Evolutionary conservation across 2,888 invertebrate genomes (phyloP).

Genomic region (Drosophila gaucha): DNA sequence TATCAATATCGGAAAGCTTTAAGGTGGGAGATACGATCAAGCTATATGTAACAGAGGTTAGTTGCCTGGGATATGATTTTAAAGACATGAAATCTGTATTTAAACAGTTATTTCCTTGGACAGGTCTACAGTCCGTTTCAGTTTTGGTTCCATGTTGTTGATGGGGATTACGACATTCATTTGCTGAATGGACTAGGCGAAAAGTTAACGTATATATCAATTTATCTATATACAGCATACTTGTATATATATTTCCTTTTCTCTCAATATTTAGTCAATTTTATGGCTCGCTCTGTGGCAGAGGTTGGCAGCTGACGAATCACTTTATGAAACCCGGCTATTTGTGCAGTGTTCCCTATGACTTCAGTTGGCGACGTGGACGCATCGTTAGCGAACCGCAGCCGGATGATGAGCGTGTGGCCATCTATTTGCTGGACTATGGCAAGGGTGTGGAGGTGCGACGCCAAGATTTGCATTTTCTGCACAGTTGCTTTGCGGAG

Average conservation of each 20-base stretch:
- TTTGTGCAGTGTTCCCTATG: constrained; percentile 20
- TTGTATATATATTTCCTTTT: neutral
- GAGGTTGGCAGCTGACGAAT: neutral
- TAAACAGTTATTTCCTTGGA: too few species aligned
- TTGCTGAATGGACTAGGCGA: neutral
- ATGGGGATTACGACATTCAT: accelerated
- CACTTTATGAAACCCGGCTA: constrained; percentile 23
- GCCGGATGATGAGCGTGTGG: accelerated
- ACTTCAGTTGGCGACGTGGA: constrained; percentile 29
- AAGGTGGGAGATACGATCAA: neutral
- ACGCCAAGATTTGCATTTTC: constrained; percentile 3
- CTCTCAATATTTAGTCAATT: constrained; percentile 3
- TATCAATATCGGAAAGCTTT: neutral
- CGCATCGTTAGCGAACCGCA: constrained; percentile 12
- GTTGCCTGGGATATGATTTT: too few species aligned
- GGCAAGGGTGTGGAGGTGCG: constrained; percentile 2
- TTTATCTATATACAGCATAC: too few species aligned
- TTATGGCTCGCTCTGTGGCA: neutral
- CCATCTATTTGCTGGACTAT: constrained; percentile 38
- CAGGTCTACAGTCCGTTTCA: constrained; percentile 49
- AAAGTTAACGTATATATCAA: constrained; percentile 22
- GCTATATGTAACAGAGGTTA: constrained; percentile 14
- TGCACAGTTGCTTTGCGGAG: neutral
- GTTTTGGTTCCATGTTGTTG: constrained; percentile 47
- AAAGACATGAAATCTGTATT: too few species aligned